Percentiles rank a stretch among this genome's conserved stretches.
Evolutionary conservation across 2,113 vertebrate genomes (phyloP).

Genomic region (Chloroceryle aenea): DNA sequence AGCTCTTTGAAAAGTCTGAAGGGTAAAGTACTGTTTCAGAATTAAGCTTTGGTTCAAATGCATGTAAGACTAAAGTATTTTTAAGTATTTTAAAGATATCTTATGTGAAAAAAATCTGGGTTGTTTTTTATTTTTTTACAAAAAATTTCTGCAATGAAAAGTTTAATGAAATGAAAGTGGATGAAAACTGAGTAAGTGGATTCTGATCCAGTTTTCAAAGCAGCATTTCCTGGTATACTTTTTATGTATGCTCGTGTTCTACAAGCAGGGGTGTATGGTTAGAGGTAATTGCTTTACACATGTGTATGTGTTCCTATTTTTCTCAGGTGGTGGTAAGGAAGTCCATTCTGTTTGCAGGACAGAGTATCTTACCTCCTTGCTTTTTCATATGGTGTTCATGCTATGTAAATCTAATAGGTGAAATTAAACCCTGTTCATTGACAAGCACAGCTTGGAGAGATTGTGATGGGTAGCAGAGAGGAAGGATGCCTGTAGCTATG

Average conservation of each 20-base stretch:
- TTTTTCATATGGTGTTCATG: too few relatives aligned
- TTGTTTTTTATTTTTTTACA: background rate
- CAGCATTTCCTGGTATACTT: background rate
- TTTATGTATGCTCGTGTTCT: background rate
- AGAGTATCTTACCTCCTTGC: background rate
- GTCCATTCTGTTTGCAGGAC: background rate
- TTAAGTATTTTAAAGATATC: background rate
- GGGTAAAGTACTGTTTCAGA: background rate
- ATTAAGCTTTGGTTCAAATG: background rate
- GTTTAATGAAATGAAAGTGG: too few relatives aligned
- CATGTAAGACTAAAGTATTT: background rate
- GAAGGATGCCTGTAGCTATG: background rate
- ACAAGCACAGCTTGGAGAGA: too few relatives aligned
- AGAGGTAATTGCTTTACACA: background rate
- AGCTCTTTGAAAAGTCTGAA: background rate
- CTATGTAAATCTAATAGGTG: rapidly evolving
- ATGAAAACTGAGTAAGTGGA: background rate
- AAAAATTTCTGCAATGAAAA: background rate
- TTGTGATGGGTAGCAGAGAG: background rate
- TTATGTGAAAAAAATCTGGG: background rate
- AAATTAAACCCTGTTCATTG: background rate
- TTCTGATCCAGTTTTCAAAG: background rate
- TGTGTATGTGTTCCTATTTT: background rate
- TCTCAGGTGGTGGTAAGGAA: background rate
- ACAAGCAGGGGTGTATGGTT: background rate